Evolutionary conservation across 1,140 invertebrate species (phyloP), one percentile per base, ranked within the genome.

Genomic region (Bemisia tabaci): DNA sequence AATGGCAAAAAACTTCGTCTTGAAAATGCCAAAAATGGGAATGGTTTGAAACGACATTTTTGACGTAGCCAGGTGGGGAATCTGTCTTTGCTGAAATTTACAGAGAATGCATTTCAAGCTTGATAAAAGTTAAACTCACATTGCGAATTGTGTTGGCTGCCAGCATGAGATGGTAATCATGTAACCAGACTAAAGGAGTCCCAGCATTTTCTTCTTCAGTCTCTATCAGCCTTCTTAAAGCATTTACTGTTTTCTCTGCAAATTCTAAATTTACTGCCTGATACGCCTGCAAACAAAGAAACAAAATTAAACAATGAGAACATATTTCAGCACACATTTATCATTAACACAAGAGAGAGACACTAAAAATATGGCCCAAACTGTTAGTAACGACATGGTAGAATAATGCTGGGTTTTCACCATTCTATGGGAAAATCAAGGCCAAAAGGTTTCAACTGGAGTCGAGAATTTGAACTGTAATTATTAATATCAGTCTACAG

Each of bases 131-230:
- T 22, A 1, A 70, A 24, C 61, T 69, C 63, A 71, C 68, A 59
- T 67, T 67, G 68, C 92, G 81, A 59, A 94, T 88, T 84, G 88
- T 91, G 76, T 91, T 93, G 22, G 91, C 88, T 2, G 89, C 88
- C 68, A 92, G 77, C 90, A 94, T 94, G 2, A 95, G 79, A 74
- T 94, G 92, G 76, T 95, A 95, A 76, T 95, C 92, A 72, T 94
- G 92, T 17, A 95, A 85, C 92, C 92, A 94, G 0, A 94, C 85
- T 22, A 95, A 82, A 0, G 91, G 91, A 9, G 79, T 80, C 70
- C 79, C 82, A 72, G 79, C 80, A 69, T 77, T 80, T 64, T 83
- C 79, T 9, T 69, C 71, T 62, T 75, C 73, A 60, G 74, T 68
- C 21, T 83, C 82, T 59, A 87, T 70, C 22, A 74, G 76, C 22